Evolutionary conservation across 2,113 vertebrate species (phyloP), one percentile per base, ranked within the genome.

Genomic region (Dipodomys ordii): DNA sequence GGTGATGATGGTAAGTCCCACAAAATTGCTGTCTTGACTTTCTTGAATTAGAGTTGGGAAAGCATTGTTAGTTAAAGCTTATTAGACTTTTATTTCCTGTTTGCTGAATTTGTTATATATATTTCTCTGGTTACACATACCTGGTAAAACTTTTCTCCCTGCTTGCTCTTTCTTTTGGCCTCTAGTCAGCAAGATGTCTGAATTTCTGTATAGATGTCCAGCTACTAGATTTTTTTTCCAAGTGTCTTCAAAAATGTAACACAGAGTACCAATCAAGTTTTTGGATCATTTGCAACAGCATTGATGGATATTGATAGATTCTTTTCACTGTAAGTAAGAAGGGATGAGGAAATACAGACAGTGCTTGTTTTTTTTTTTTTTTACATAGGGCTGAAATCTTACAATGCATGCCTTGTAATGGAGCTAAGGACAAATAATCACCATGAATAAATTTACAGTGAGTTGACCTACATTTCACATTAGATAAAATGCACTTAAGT

Each of bases 401-500:
- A 72, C 30, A 84, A 30, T 82, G 71, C 72, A 35, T 71, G 91
- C 79, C 71, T 67, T 80, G 67, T 83, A 91, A 94, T 92, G 89
- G 69, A 67, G 49, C 76, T 92, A 74, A 92, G 89, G 83, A 96
- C 80, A 95, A 89, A 91, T 95, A 91, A 94, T 83, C 53, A 76
- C 62, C 15, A 20, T n/a, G 93, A 95, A 96, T 91, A 94, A 69
- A 92, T 91, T 96, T 91, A 53, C 22, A 92, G 77, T 49, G 81
- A 77, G 78, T 32, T 96, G 94, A 95, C 92, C 94, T 94, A 94
- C 53, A 94, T 96, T 96, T 96, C 76, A 94, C 89, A 78, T 92
- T 71, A 93, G 80, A 94, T 91, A 83, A 95, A 96, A 76, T 84
- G 92, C 89, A 86, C 80, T 92, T 95, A 95, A 94, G 79, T 88